Evolutionary conservation across 2,797 vertebrate genomes (phyloP), one percentile per base, ranked within the genome.

Genomic region (Parotocinclus haroldoi): DNA sequence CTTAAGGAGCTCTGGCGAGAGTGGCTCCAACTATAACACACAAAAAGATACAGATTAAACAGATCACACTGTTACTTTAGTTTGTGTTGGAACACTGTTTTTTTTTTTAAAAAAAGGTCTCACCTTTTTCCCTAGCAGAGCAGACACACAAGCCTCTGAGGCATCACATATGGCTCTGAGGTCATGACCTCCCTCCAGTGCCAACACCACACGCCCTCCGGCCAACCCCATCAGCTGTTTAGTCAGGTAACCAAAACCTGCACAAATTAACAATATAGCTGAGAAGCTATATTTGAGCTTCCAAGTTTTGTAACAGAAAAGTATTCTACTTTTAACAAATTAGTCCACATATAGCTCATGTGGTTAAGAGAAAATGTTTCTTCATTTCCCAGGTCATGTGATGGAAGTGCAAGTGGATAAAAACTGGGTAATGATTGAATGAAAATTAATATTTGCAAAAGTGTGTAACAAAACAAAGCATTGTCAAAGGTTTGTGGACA

Each of bases 91-190:
- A 38, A 50, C 14, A 39, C 17, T 27, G 50, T 17, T 10, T n/a
- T n/a, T n/a, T n/a, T n/a, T n/a, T n/a, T n/a, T n/a, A n/a, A 27
- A 39, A n/a, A 37, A 49, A 10, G 6, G 27, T 55, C 14, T 59
- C 19, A 75, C 68, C 68, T 75, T 65, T 11, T 60, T 68, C 19
- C 55, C 68, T 50, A 71, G 52, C 9, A 75, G 27, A 4, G 64
- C 69, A 42, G 63, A 42, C 0, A 19, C 58, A 59, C 40, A 45
- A n/a, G 72, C 68, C 86, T 98, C 96, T 0, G 96, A 98, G 60
- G 96, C 95, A 7, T 98, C 96, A 0, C 96, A 98, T 76, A 98
- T 98, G 79, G 96, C 96, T 0, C 93, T 97, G 76, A 98, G 92
- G 88, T 98, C 96, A 0, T 98, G 96, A 79, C 96, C 96, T 46